Evolutionary conservation across 2,888 invertebrate genomes (phyloP).

Genomic region (Eudemis profundana): DNA sequence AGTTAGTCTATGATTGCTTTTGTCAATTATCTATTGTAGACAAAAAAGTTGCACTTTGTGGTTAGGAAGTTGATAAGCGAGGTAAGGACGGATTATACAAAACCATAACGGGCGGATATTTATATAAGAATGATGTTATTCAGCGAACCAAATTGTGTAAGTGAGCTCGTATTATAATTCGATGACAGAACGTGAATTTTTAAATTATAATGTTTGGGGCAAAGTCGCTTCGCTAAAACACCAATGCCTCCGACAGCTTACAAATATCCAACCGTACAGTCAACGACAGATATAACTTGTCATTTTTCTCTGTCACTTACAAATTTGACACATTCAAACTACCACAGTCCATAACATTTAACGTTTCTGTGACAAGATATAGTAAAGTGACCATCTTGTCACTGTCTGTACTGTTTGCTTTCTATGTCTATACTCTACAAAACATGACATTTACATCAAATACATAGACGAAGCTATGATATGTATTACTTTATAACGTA

Average conservation of each 20-base stretch:
- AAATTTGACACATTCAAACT: too few species aligned
- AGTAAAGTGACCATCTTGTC: background rate
- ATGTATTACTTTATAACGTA: conserved; percentile 49
- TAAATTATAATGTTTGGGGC: background rate
- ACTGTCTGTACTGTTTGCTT: conserved; percentile 3
- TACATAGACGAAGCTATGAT: conserved; percentile 48
- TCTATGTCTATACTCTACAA: conserved; percentile 34
- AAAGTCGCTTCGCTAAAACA: conserved; percentile 18
- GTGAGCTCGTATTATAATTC: too few species aligned
- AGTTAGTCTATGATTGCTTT: too few species aligned
- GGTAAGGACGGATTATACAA: too few species aligned
- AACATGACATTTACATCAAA: conserved; percentile 27
- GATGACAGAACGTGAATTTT: background rate
- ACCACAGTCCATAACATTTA: too few species aligned
- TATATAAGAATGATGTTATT: too few species aligned
- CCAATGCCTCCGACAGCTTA: conserved; percentile 1
- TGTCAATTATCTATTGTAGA: too few species aligned
- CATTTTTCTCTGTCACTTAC: background rate
- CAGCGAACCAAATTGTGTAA: too few species aligned
- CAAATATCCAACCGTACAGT: background rate
- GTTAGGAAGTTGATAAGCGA: too few species aligned
- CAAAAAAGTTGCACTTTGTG: too few species aligned
- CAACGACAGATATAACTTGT: background rate
- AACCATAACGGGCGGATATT: too few species aligned
- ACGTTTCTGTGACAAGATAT: background rate